Percentiles rank a stretch among this genome's conserved stretches.
These are phyloP conservation scores for Calidris pugnax DNA, from an alignment of 2,113 vertebrate species.

Conservation along the genomic window DNA sequence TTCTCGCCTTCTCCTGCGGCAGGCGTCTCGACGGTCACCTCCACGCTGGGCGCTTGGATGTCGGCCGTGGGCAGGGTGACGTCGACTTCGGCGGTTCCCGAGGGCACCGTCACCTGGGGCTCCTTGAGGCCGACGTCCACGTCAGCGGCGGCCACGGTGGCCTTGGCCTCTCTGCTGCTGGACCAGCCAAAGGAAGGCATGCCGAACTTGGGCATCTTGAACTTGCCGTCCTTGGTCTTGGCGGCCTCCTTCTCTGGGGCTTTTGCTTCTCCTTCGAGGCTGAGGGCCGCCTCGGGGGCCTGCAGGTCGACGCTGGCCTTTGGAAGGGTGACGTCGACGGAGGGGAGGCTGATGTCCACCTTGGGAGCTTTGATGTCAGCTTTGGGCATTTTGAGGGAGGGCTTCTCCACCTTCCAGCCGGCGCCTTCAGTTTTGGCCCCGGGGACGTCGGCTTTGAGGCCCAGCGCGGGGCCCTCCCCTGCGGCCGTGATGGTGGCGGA, in stretches of 20 bases:
- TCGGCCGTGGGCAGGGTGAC: no score
- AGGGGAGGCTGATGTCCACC: neutral
- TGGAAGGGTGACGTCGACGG: neutral
- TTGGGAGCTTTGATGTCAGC: neutral
- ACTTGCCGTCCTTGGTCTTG: neutral
- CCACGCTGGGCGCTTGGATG: no score
- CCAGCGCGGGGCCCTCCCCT: neutral
- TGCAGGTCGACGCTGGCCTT: neutral
- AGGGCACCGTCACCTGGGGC: no score
- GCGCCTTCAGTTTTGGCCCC: neutral
- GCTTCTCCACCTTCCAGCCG: neutral
- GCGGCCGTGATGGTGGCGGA: neutral
- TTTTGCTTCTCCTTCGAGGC: accelerated
- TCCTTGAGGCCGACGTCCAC: no score
- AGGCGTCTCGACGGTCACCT: no score
- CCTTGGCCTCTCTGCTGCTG: no score
- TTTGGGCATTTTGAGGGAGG: neutral
- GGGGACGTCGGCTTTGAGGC: neutral
- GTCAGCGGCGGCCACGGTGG: no score
- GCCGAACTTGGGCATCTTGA: neutral
- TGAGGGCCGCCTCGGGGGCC: accelerated
- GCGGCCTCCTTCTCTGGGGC: accelerated
- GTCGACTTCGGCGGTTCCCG: no score
- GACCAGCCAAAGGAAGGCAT: neutral
- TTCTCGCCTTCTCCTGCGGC: no score